Conservation (phyloP, 2,113 vertebrate genomes). For the Siniperca chuatsi region DNA sequence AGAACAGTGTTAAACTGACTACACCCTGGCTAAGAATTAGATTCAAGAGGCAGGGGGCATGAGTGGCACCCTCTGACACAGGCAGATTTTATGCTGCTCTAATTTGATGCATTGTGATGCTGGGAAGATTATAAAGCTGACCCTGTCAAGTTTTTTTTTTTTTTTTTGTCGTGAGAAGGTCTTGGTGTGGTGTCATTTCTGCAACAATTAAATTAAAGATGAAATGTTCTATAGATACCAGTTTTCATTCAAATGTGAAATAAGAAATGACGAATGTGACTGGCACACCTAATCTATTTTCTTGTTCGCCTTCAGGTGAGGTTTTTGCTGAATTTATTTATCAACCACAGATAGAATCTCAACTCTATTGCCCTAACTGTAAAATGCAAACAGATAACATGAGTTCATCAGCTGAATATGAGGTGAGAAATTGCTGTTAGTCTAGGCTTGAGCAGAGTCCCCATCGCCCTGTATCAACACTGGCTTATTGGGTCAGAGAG, state of each 20-base stretch:
- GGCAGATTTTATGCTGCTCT: conserved; percentile 33
- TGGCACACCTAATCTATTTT: background rate
- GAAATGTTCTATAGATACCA: background rate
- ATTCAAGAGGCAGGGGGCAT: conserved; percentile 14
- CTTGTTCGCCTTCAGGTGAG: background rate
- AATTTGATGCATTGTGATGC: conserved; percentile 23
- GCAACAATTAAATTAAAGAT: background rate
- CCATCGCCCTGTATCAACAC: conserved; percentile 41
- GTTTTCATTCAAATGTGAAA: conserved; percentile 1
- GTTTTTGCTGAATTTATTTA: conserved; percentile 16
- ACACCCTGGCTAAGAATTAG: conserved; percentile 49
- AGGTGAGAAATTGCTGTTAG: conserved; percentile 34
- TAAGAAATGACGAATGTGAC: background rate
- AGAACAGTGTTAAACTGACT: conserved; percentile 49
- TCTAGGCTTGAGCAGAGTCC: conserved; percentile 15
- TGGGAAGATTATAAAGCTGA: conserved; percentile 13
- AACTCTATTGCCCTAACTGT: background rate
- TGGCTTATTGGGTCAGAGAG: conserved; percentile 48
- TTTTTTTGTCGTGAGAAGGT: background rate
- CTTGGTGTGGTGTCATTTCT: background rate
- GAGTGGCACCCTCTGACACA: background rate
- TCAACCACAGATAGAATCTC: conserved; percentile 2
- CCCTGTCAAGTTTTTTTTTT: background rate
- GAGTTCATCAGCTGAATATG: conserved; percentile 18
- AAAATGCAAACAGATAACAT: conserved; percentile 28